Conservation (phyloP, 2,113 vertebrate genomes). For the Calidris pygmaea region DNA sequence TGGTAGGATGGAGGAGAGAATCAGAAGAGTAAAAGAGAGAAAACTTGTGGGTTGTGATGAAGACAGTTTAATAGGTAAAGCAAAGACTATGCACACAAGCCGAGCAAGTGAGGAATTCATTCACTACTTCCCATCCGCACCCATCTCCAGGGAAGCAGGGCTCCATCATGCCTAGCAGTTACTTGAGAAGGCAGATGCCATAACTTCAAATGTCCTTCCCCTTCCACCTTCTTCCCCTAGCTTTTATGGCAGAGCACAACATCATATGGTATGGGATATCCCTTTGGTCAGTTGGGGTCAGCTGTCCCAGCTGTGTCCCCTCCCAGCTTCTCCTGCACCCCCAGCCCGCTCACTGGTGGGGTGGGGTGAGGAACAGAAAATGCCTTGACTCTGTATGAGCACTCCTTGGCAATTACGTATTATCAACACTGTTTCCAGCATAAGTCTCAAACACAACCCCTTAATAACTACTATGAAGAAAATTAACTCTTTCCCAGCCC, state of each 20-base stretch:
- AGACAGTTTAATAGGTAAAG: not conserved
- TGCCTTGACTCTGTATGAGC: not conserved
- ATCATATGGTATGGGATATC: not conserved
- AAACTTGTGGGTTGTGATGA: accelerated
- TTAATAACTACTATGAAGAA: not conserved
- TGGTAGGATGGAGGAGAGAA: not conserved
- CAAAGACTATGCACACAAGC: not conserved
- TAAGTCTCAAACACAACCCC: not conserved
- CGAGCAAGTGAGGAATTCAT: not conserved
- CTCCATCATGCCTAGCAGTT: accelerated
- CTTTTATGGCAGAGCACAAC: not conserved
- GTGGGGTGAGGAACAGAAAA: not conserved
- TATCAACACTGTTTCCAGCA: not conserved
- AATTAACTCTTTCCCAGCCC: not conserved
- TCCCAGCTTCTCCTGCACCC: not conserved
- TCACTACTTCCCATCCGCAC: not conserved
- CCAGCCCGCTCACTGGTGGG: accelerated
- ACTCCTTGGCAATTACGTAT: not conserved
- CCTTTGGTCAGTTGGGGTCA: not conserved
- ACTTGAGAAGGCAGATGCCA: not conserved
- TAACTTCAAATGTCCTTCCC: not conserved
- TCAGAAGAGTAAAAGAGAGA: not conserved
- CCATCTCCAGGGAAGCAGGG: not conserved
- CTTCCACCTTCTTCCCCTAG: not conserved
- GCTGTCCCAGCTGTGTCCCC: not conserved